Base-by-base conservation (phyloP, 2,113 vertebrate genomes). In the Tenrec ecaudatus region DNA sequence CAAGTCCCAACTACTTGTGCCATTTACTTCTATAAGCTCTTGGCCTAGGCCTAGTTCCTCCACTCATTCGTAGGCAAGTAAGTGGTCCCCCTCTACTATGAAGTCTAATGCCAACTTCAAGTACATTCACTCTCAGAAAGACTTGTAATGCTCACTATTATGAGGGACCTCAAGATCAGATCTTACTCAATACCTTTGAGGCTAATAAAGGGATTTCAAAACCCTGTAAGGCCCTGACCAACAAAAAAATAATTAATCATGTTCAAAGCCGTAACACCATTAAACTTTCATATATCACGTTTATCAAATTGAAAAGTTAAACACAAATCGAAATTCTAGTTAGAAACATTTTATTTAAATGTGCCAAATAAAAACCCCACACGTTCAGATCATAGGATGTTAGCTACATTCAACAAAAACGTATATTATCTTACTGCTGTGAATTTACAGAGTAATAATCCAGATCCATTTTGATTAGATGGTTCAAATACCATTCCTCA, bases 341-440 rank as follows among this genome's bases (percentile, higher is more conserved):
- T 98, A 98, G 98, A 98, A 98, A 98, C 98, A 98, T 98, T 97
- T 98, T 98, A 98, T 98, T 98, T 98, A 97, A 98, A 98, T 97
- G 98, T 98, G 98, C 97, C 98, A 97, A 98, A 98, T 98, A 98
- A 98, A 98, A 98, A 96, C 98, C 97, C 98, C 16, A 98, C 95
- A 96, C 97, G 97, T 98, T 97, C 93, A 81, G 97, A 97, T 98
- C 97, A 98, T 96, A 98, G 95, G 97, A 98, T 98, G 98, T 98
- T 98, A 97, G 98, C 47, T 98, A 98, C 97, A 97, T 98, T 98
- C 97, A 98, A 97, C 97, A 98, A 97, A 98, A 98, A 98, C 96
- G 96, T 98, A 96, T 95, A 97, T 97, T 98, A 98, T 97, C 97
- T 98, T 98, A 98, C 96, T 96, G 97, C 95, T 97, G 96, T 96